Evolutionary conservation across 92 coral and sea anemone species (phyloP).

Genomic region (Phenganax marumi): DNA sequence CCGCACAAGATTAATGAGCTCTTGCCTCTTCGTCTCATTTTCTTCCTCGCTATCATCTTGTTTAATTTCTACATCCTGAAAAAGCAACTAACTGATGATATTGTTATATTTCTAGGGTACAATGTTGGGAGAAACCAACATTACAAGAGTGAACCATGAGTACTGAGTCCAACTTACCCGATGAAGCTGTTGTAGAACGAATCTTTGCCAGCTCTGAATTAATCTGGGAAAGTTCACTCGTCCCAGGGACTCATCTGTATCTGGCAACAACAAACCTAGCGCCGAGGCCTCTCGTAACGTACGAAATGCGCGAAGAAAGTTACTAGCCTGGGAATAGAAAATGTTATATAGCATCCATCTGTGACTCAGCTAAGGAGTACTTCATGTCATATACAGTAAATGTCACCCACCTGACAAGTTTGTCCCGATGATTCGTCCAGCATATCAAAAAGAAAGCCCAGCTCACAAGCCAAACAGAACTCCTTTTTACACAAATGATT

Average conservation of each 20-base stretch:
- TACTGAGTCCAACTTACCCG: conserved; percentile 56
- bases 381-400: neutral
- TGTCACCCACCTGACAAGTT: conserved; percentile 71
- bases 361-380: neutral
- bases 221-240: conserved; percentile 86
- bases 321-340: conserved; percentile 71
- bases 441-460: conserved; percentile 94
- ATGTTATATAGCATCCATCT: neutral
- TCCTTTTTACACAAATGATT: conserved; percentile 90
- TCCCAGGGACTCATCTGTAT: conserved; percentile 86
- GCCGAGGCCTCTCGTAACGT: conserved; percentile 98
- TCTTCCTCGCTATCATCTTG: conserved; percentile 8
- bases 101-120: conserved; percentile 64
- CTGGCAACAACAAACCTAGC: conserved; percentile 82
- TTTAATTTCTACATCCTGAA: conserved; percentile 60
- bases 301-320: conserved; percentile 94
- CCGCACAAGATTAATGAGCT: neutral
- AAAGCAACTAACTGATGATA: conserved; percentile 66
- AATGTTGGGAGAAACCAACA: too few species aligned
- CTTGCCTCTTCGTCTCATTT: conserved; percentile 48
- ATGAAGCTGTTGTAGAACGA: conserved; percentile 87
- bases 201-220: conserved; percentile 96
- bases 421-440: conserved; percentile 92
- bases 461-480: conserved; percentile 93
- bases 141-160: too few species aligned